Evolutionary conservation across 2,888 invertebrate species (phyloP).

Genomic region (Sycophila texana): DNA sequence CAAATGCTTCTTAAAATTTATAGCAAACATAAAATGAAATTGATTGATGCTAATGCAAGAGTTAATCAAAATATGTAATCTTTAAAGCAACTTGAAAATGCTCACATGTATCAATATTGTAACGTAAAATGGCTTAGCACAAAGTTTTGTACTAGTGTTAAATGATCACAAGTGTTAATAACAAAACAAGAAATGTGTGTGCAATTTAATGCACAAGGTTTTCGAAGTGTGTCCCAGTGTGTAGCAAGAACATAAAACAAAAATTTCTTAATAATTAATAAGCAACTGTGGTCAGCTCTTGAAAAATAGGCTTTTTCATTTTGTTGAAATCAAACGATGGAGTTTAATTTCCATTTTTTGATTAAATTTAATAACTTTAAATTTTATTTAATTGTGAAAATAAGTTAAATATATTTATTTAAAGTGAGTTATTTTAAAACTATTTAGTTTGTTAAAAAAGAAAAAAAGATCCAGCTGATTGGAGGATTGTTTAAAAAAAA

Average conservation of each 20-base stretch:
- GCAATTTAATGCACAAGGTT: conserved; percentile 36
- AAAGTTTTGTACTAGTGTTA: conserved; percentile 31
- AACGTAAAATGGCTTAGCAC: conserved; percentile 38
- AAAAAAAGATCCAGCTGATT: not conserved
- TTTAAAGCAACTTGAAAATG: conserved; percentile 19
- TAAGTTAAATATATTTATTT: no score
- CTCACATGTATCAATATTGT: conserved; percentile 6
- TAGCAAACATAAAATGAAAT: not conserved
- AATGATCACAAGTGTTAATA: conserved; percentile 8
- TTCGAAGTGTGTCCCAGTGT: conserved; percentile 25
- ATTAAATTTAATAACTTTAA: no score
- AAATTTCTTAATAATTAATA: not conserved
- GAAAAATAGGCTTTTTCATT: conserved; percentile 20
- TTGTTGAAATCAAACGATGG: not conserved
- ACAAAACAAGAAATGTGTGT: conserved; percentile 10
- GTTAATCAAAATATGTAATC: conserved; percentile 23
- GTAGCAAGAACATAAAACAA: conserved; percentile 9
- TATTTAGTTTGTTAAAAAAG: not conserved
- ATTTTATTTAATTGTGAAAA: no score
- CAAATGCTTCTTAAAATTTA: not conserved
- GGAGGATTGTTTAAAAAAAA: not conserved
- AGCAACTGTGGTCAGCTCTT: conserved; percentile 15
- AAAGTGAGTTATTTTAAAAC: no score
- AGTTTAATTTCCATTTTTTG: not conserved
- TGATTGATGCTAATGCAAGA: conserved; percentile 1